Conservation (phyloP, 2,113 vertebrate species). For the Ptilonorhynchus violaceus region DNA sequence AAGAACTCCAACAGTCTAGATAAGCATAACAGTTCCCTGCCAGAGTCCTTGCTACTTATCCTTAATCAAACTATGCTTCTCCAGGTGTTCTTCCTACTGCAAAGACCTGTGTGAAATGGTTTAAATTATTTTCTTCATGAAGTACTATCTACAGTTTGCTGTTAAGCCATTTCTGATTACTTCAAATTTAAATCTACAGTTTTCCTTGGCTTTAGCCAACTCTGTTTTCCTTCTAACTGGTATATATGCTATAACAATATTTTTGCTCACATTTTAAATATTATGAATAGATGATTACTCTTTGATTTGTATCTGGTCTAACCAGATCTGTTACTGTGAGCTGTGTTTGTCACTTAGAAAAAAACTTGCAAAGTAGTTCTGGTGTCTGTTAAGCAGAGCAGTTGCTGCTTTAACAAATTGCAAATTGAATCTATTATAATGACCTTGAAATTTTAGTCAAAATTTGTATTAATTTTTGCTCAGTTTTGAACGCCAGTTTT, state of each 20-base stretch:
- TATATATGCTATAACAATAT: neutral
- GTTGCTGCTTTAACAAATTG: neutral
- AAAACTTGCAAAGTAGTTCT: neutral
- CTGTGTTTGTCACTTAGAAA: neutral
- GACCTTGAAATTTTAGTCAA: neutral
- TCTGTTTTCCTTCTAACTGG: neutral
- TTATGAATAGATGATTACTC: neutral
- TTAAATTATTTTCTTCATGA: neutral
- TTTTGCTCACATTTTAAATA: neutral
- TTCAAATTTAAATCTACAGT: neutral
- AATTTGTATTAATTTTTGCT: neutral
- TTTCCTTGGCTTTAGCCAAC: neutral
- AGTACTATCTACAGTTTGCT: neutral
- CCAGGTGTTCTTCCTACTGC: neutral
- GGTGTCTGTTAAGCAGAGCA: neutral
- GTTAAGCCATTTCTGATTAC: neutral
- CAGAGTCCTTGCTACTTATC: slow-evolving; percentile 5
- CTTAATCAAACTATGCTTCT: slow-evolving; percentile 38
- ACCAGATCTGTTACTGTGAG: neutral
- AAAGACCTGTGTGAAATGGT: neutral
- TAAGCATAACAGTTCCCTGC: slow-evolving; percentile 25
- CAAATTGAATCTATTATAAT: neutral
- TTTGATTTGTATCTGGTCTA: neutral
- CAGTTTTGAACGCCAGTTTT: neutral
- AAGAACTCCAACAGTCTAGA: slow-evolving; percentile 34